Evolutionary conservation across 1,140 invertebrate genomes (phyloP), one percentile per base, ranked within the genome.

Genomic region (Lordiphosa clarofinis): DNA sequence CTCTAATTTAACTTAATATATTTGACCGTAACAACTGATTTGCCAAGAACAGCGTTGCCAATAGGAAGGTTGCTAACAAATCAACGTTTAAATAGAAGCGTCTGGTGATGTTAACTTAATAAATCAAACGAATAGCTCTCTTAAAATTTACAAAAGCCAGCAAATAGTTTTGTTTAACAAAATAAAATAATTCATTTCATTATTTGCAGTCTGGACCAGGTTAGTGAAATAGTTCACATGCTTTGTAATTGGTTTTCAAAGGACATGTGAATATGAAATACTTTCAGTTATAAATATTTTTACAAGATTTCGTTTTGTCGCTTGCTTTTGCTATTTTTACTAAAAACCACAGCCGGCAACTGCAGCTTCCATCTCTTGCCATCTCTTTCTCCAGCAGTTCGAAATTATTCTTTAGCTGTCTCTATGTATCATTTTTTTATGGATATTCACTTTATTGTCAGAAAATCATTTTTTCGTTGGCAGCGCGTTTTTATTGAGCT

Each of bases 371-470:
- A 31, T 31, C 31, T 31, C 9, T 11, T 21, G 19, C 35, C 42
- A 8, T 35, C 47, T 13, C 55, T 19, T 38, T 38, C 31, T 4
- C 19, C 31, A 9, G 1, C 44, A 42, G 60, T 48, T 60, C 38
- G 28, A 69, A 69, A 68, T 68, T 68, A 69, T 69, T 56, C 65
- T 69, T 68, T 68, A 56, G 56, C 56, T 55, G 48, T 37, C 49
- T 59, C 36, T 48, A 47, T 65, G 33, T 48, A 24, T 5, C 39
- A 38, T 64, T 42, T 43, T 37, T 21, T 21, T 53, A n/a, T 31
- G 65, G 40, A 52, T 56, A 61, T 70, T 50, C 56, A 70, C 57
- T 70, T 70, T 70, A 70, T 70, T 70, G 67, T 70, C 67, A 62
- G 57, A 70, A 69, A 69, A 69, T 70, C 56, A 69, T 70, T 70